Evolutionary conservation across 2,888 invertebrate species (phyloP), one percentile per base, ranked within the genome.

Genomic region (Endotricha flammealis): DNA sequence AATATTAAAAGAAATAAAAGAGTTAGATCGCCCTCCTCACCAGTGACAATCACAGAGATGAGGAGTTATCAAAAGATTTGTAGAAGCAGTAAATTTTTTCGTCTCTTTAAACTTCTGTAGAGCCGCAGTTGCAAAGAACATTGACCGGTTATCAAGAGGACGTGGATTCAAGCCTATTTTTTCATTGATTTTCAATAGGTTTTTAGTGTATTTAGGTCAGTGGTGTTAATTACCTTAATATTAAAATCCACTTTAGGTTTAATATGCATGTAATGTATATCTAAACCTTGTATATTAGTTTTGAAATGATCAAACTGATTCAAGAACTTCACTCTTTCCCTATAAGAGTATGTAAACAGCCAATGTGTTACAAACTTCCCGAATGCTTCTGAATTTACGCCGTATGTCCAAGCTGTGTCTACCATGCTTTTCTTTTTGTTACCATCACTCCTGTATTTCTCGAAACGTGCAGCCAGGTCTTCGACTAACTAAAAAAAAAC

Each of bases 281-380:
- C 89, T 46, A 93, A 58, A 0, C 89, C 89, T 64, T 93, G 92
- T 44, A 96, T 90, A 42, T 90, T 89, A 0, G 95, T 95, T 43
- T 86, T 90, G 63, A 88, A 96, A 39, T 96, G 94, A 0, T 91
- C 88, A 48, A 90, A 92, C 40, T 89, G 77, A 57, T 96, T 96
- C 11, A 96, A 72, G 28, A 87, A 87, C 8, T 74, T 70, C 53
- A 92, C 90, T 6, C 92, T 88, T 32, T 90, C 78, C 22, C 64
- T 64, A 23, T 79, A 67, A 41, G 92, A 88, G 64, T 94, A 97
- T 24, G 90, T 87, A 17, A 90, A 90, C 12, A 88, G 88, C 97
- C 97, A 98, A 63, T 95, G 91, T 1, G 91, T 81, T 13, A 93
- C 75, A 14, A 96, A 79, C 32, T 89, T 87, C 7, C 88, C 78